Conservation (phyloP, 1,140 invertebrate species). For the Gonatopus flavifemur region DNA sequence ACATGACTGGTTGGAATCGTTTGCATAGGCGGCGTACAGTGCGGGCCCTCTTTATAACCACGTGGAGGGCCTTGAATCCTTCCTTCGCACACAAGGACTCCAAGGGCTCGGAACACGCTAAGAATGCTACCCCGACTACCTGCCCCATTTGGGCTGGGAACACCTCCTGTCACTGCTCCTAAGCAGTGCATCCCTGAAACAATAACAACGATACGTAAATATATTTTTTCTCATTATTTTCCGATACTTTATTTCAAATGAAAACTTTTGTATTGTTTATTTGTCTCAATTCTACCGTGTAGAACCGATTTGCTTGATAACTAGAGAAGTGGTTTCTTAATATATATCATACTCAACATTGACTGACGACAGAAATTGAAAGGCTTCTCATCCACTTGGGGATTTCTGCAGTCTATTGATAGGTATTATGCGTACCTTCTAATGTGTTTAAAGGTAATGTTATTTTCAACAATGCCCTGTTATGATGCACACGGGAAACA, state of each 20-base stretch:
- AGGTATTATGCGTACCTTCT: no score
- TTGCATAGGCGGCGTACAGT: conserved; percentile 63
- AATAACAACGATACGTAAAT: conserved; percentile 7
- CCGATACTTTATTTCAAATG: neutral
- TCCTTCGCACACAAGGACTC: conserved; percentile 69
- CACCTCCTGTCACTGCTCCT: conserved; percentile 45
- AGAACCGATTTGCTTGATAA: no score
- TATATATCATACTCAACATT: no score
- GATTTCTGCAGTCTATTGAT: no score
- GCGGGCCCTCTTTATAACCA: conserved; percentile 74
- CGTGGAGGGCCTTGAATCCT: conserved; percentile 66
- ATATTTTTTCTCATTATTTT: neutral
- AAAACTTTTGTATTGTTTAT: no score
- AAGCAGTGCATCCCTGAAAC: conserved; percentile 55
- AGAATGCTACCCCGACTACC: conserved; percentile 58
- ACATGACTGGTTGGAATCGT: conserved; percentile 53
- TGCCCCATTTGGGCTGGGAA: conserved; percentile 43
- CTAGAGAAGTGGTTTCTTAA: no score
- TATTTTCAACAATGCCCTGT: no score
- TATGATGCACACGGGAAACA: no score
- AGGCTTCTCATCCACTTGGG: no score
- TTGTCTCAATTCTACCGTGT: no score
- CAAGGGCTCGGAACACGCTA: conserved; percentile 68
- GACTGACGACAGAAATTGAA: no score
- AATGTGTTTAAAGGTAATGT: no score